Evolutionary conservation across 2,797 vertebrate species (phyloP), one percentile per base, ranked within the genome.

Genomic region (Enteromius unitaeniatus): DNA sequence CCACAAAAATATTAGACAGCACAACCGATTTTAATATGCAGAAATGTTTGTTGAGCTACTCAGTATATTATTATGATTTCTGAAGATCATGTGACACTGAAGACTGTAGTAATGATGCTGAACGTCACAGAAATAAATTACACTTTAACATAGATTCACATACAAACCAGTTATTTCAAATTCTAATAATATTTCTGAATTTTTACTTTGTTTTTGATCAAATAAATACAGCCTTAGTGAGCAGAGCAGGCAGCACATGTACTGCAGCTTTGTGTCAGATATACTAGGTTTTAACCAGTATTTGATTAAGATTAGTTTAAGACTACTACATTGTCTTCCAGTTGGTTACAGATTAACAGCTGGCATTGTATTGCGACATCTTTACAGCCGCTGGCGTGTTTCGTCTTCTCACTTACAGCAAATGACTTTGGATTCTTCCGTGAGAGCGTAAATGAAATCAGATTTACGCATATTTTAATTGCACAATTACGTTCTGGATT

Each of bases 391-490:
- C 11, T 1, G 28, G 47, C 53, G 10, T 40, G n/a, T 40, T 28
- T 17, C 1, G 1, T 60, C 21, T 45, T 69, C 34, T 34, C 28
- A 1, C 72, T 17, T 2, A 60, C n/a, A 42, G n/a, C 15, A 5
- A 23, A 26, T 23, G 21, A 23, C n/a, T 19, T 73, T 37, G 15
- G 21, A 60, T 60, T 60, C 14, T 42, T 75, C 10, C 21, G 9
- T 31, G 70, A 28, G 45, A 73, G 6, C 1, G 9, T 31, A 6
- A 53, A 75, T 55, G 3, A 37, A 75, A 23, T 55, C 73, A 75
- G 28, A 53, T 55, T 75, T 37, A 53, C 28, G 7, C 72, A n/a
- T 23, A 55, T 75, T 55, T 15, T 55, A 75, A 75, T 75, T 37
- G 72, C 10, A 19, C n/a, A 42, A 5, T 55, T 55, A 15, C 19